Base-by-base conservation (phyloP, 2,888 invertebrate genomes). In the Epinotia bilunana region DNA sequence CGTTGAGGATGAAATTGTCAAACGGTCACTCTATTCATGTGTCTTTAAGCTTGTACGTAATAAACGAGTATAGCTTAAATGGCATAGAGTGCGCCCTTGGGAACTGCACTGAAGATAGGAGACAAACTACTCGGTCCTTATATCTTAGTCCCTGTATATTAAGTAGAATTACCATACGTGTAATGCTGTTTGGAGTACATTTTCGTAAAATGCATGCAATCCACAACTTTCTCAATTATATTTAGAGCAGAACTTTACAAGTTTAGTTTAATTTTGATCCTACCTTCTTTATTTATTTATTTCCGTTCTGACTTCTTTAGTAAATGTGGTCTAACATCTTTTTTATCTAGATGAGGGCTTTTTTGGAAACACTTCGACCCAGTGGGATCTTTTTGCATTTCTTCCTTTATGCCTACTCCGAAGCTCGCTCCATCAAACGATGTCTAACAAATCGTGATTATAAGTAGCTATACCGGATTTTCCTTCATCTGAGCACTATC, bases 61-160 rank as follows among this genome's bases (percentile, higher is more conserved):
- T 49, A 49, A n/a, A n/a, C n/a, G n/a, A n/a, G n/a, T 16, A 5
- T 49, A 49, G 16, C 49, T 49, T 49, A 49, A 16, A 16, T 49
- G 6, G 49, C 49, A 49, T 49, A 49, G 49, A 16, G 49, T 49
- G 49, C 16, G 49, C 49, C 49, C 49, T 49, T 16, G 49, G 53
- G n/a, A n/a, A n/a, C n/a, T 53, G 53, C n/a, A 53, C 53, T 53
- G 53, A 53, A n/a, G 53, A 53, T 53, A 53, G n/a, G 53, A 16
- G 53, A 53, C n/a, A 53, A 53, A 53, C 53, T n/a, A 53, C 53
- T n/a, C n/a, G n/a, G n/a, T 53, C 53, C 7, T 2, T 53, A n/a
- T 53, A 53, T 53, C n/a, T 53, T 53, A 7, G n/a, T 53, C 53
- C n/a, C 7, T 53, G 53, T 53, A 53, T 53, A 53, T 53, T 53